A percentile compares a stretch with the other conserved stretches of the same genome.
phyloP scores from a whole-genome alignment of 2,797 vertebrate species.

The Trematomus bernacchii region DNA sequence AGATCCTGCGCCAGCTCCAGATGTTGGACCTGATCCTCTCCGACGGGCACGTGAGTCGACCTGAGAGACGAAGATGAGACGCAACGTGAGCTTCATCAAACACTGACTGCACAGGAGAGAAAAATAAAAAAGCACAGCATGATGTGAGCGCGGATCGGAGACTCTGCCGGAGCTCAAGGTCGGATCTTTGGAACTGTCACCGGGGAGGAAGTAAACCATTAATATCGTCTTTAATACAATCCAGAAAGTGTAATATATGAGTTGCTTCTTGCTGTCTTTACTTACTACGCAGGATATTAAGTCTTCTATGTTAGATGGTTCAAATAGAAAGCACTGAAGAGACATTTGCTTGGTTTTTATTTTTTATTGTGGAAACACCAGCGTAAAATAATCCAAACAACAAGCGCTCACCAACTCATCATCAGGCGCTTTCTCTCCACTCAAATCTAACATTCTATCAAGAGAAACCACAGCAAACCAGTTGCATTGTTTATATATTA shows the following conservation, averaged over 20 bases:
- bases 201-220: constrained; percentile 31
- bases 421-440: not conserved
- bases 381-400: not conserved
- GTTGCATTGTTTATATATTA: not conserved
- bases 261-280: not conserved
- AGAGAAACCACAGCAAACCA: not conserved
- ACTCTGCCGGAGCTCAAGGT: not conserved
- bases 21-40: constrained; percentile 97
- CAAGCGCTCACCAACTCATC: not conserved
- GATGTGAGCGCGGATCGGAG: constrained; percentile 2
- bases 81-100: not conserved
- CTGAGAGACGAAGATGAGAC: constrained; percentile 72
- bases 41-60: constrained; percentile 94
- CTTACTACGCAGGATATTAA: constrained; percentile 34
- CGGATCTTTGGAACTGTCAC: constrained; percentile 18
- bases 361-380: not conserved
- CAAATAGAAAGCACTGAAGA: constrained; percentile 6
- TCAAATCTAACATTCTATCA: not conserved
- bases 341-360: too few relatives aligned
- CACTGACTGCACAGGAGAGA: not conserved
- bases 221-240: constrained; percentile 21
- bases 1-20: constrained; percentile 94
- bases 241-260: not conserved
- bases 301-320: constrained; percentile 8
- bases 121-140: not conserved